A percentile compares a stretch with the other conserved stretches of the same genome.
phyloP scores from a whole-genome alignment of 2,797 vertebrate genomes.

The Lerista edwardsae region DNA sequence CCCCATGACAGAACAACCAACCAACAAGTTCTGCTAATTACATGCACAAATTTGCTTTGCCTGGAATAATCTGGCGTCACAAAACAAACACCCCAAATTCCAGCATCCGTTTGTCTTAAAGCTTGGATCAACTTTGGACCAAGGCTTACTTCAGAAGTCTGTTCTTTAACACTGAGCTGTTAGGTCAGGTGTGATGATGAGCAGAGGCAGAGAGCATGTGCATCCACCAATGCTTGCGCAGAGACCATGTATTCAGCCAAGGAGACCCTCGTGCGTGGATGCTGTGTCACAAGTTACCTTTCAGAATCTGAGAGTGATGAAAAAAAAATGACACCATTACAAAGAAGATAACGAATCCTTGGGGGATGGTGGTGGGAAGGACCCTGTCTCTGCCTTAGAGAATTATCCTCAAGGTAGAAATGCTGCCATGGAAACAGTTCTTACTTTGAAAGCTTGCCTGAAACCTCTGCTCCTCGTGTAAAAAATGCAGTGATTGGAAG shows the following conservation, averaged over 20 bases:
- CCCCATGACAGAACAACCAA: neutral
- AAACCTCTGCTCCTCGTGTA: slow-evolving; percentile 40
- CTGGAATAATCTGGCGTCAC: slow-evolving; percentile 50
- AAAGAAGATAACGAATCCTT: slow-evolving; percentile 28
- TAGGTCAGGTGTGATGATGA: slow-evolving; percentile 8
- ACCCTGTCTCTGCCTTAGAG: slow-evolving; percentile 29
- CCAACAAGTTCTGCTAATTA: neutral
- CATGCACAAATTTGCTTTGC: slow-evolving; percentile 47
- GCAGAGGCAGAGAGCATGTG: neutral
- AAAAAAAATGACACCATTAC: slow-evolving; percentile 26
- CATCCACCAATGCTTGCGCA: neutral
- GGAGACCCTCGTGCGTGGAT: neutral
- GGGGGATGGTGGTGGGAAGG: slow-evolving; percentile 29
- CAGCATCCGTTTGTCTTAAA: slow-evolving; percentile 32
- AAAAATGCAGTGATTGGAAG: slow-evolving; percentile 40
- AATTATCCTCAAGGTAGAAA: slow-evolving; percentile 43
- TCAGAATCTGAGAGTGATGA: slow-evolving; percentile 20
- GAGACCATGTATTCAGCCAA: neutral
- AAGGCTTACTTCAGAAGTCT: slow-evolving; percentile 12
- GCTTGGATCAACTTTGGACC: slow-evolving; percentile 27
- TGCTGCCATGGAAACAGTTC: slow-evolving; percentile 22
- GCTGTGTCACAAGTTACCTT: slow-evolving; percentile 21
- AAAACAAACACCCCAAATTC: slow-evolving; percentile 48
- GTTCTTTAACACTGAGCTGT: neutral
- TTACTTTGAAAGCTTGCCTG: neutral